Base-by-base conservation (phyloP, 2,888 invertebrate species). In the Blastobasis lacticolella region DNA sequence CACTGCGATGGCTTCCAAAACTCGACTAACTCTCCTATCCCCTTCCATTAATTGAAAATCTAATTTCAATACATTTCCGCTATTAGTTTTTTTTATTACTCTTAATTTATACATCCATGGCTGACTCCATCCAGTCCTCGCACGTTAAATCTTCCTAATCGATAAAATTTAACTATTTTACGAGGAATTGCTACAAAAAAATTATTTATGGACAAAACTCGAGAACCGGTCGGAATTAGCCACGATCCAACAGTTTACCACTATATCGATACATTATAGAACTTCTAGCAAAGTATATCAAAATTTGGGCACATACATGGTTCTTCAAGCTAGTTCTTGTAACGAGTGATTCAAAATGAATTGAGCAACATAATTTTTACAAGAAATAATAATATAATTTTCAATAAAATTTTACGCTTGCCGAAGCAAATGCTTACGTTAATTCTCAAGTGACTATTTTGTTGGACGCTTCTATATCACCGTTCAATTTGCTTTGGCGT, bases 231-330 rank as follows among this genome's bases (percentile, higher is more conserved):
- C 42, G 10, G 51, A 54, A 52, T 47, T 46, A 23, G 23, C 23
- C 46, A 43, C 45, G 38, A 48, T 36, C 37, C 46, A 44, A 51
- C 46, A 47, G 38, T 49, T 48, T 48, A 46, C 37, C 54, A 23
- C 23, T 54, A 55, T 53, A 45, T 48, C 49, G 51, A 48, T 50
- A 54, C 50, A 50, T 51, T 56, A 23, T 23, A 23, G 23, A 23
- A 23, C 23, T 45, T 48, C 53, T 57, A 57, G 57, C 57, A 53
- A 57, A 54, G 53, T 47, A 51, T 57, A 51, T 54, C 48, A 57
- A 57, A 57, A 55, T 50, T 57, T 57, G 55, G 55, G 57, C 57
- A 57, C 57, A 54, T 53, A 51, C 54, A 51, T n/a, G 51, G 46
- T 51, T 52, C 6, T 51, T 43, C 46, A 50, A 52, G 52, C 49